Percentiles rank a stretch among this genome's conserved stretches.
Conservation (phyloP, 2,888 invertebrate species). For the Stratiomys singularior region DNA sequence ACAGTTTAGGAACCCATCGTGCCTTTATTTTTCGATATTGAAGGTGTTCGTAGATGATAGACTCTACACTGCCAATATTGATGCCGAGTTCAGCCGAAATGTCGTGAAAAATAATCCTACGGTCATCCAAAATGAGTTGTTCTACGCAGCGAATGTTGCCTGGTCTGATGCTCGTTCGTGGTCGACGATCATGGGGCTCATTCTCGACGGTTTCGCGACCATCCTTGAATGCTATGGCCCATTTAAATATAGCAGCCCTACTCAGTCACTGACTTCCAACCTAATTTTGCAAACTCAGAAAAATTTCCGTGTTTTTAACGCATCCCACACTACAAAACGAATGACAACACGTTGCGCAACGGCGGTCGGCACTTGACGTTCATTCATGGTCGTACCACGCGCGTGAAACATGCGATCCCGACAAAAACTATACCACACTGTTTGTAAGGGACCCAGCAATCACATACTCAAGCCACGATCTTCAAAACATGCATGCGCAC, state of each 20-base stretch:
- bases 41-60: constrained; percentile 13
- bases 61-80: constrained; percentile 7
- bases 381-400: neutral
- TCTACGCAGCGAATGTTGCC: neutral
- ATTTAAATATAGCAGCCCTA: constrained; percentile 2
- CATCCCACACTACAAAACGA: constrained; percentile 10
- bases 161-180: neutral
- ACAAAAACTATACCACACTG: no score
- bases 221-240: constrained; percentile 8
- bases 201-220: constrained; percentile 8
- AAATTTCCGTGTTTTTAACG: constrained; percentile 13
- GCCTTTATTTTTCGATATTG: constrained; percentile 1
- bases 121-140: constrained; percentile 25
- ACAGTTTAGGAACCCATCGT: constrained; percentile 31
- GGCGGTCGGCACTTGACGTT: neutral
- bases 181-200: neutral
- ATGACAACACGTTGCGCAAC: neutral
- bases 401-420: no score
- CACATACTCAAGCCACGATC: no score
- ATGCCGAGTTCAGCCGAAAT: neutral
- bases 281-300: constrained; percentile 8
- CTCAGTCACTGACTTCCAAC: constrained; percentile 8
- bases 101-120: constrained; percentile 16
- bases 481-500: no score
- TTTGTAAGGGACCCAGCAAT: no score